phyloP scores from a whole-genome alignment of 2,797 vertebrate species.

The Sebastes nivosus region DNA sequence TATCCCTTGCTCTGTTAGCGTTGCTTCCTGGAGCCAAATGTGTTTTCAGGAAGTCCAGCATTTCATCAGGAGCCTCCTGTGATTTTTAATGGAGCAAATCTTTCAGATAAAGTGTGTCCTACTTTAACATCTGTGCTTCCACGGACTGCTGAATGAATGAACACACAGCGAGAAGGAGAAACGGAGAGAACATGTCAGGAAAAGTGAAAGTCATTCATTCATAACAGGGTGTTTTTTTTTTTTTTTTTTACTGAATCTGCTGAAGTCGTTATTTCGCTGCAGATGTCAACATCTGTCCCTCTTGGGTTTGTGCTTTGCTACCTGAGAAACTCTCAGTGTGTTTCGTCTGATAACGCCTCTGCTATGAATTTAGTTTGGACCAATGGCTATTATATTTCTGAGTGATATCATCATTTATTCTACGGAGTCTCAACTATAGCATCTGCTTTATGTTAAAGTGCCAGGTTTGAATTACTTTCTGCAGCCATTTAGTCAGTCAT shows the following conservation, averaged over 20 bases:
- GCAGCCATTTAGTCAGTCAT: background rate
- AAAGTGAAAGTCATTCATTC: slow-evolving; percentile 24
- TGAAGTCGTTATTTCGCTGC: slow-evolving; percentile 36
- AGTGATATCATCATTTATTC: background rate
- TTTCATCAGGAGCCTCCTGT: slow-evolving; percentile 8
- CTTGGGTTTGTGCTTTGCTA: background rate
- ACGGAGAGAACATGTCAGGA: slow-evolving; percentile 39
- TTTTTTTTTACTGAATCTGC: slow-evolving; percentile 41
- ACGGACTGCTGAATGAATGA: slow-evolving; percentile 8
- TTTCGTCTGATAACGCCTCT: background rate
- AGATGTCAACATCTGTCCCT: slow-evolving; percentile 45
- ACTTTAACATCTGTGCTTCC: slow-evolving; percentile 44
- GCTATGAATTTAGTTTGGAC: background rate
- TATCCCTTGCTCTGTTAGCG: background rate
- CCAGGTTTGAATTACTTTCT: background rate
- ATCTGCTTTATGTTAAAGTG: background rate
- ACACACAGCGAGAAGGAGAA: background rate
- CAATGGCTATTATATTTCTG: background rate
- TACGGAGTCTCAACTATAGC: background rate
- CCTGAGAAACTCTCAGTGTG: background rate
- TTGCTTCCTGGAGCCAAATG: background rate
- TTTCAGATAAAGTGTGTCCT: slow-evolving; percentile 13
- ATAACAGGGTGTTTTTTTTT: background rate
- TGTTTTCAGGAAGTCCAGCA: background rate
- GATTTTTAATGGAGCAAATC: slow-evolving; percentile 9